A percentile compares a stretch with the other conserved stretches of the same genome.
Conservation (phyloP, 2,888 invertebrate genomes). For the Hirtodrosophila confusa region DNA sequence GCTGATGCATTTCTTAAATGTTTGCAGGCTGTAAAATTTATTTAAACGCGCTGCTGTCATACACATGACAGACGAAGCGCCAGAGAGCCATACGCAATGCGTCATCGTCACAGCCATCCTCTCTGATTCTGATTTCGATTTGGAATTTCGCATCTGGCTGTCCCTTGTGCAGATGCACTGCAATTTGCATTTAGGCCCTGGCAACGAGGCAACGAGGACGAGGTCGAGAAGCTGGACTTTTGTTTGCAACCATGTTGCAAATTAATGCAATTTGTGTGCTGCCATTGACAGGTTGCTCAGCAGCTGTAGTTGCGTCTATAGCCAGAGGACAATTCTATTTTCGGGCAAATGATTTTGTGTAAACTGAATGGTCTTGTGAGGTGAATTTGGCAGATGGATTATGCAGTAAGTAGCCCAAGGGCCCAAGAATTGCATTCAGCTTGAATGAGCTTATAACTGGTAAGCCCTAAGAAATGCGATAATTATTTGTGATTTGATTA, state of each 20-base stretch:
- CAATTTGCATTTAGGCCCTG: constrained; percentile 37
- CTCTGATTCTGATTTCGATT: constrained; percentile 12
- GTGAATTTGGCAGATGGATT: too few relatives aligned
- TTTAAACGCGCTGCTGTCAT: constrained; percentile 71
- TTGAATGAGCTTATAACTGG: too few relatives aligned
- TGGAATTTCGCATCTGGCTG: constrained; percentile 10
- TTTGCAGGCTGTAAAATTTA: constrained; percentile 66
- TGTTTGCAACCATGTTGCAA: constrained; percentile 44
- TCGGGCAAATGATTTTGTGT: constrained; percentile 9
- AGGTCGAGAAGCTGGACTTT: constrained; percentile 8
- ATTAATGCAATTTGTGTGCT: constrained; percentile 58
- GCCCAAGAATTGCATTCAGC: too few relatives aligned
- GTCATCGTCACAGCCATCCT: constrained; percentile 56
- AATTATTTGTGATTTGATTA: too few relatives aligned
- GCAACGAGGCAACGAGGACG: not conserved
- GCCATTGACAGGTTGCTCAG: constrained; percentile 56
- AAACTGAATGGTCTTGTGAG: too few relatives aligned
- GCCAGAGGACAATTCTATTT: not conserved
- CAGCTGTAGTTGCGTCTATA: not conserved
- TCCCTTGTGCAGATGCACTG: constrained; percentile 24
- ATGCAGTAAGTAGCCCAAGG: too few relatives aligned
- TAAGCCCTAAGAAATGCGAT: too few relatives aligned
- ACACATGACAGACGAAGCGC: constrained; percentile 57
- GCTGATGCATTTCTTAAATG: constrained; percentile 73
- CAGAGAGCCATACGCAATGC: constrained; percentile 66